Evolutionary conservation across 2,888 invertebrate species (phyloP), one percentile per base, ranked within the genome.

Genomic region (Adelphocoris suturalis): DNA sequence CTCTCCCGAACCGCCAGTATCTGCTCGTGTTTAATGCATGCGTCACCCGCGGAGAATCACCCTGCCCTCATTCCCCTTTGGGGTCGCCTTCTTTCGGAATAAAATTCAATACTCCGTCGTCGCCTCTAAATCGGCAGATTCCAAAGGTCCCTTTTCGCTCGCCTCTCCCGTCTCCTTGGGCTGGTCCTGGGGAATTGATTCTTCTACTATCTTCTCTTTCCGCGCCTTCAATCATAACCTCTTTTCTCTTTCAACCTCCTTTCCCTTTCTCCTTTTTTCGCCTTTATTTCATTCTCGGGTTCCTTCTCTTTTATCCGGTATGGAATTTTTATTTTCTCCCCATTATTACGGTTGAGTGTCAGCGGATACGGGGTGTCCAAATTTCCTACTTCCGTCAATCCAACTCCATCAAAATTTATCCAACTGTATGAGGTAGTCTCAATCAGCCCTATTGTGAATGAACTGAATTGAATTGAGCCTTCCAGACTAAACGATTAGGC

Each of bases 21-120:
- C 78, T 78, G 78, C 78, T 78, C 68, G 23, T 68, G 78, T 78
- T 78, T 78, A 78, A 78, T 78, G 78, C 78, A 78, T 78, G 78
- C 78, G 78, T 78, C 78, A 47, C 78, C 82, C 52, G 68, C 68
- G 68, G 68, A 68, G 68, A 68, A 68, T 23, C 68, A 57, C 16
- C 57, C 57, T 12, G 61, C 61, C 76, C 37, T 16, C 76, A 27
- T 27, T 37, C 78, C 37, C 78, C 78, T 47, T 78, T 78, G 78
- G 75, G 28, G 28, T 52, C 52, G 12, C 46, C 78, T 78, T 37
- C 78, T 9, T 9, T n/a, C 37, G 23, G 82, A 82, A 82, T 82
- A 82, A 82, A 82, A 82, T 82, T 82, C 82, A 82, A 82, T 82
- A 82, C 82, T 52, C 82, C 47, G n/a, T 82, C 82, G 82, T 52